phyloP scores from a whole-genome alignment of 2,797 vertebrate genomes.

The Selene dorsalis region DNA sequence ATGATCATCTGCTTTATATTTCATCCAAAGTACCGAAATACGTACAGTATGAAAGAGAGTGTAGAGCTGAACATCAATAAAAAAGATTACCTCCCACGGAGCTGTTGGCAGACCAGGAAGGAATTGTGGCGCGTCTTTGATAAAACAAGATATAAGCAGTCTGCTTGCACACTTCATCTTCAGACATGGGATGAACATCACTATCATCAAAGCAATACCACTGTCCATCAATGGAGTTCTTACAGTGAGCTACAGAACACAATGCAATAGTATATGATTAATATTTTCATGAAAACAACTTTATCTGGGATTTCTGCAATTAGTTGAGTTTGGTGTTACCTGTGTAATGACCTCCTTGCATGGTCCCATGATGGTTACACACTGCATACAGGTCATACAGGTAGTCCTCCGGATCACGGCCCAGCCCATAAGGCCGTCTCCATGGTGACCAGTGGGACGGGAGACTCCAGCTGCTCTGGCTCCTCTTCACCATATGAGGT shows the following conservation, averaged over 20 bases:
- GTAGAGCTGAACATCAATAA: neutral
- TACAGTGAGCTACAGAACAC: slow-evolving; percentile 90
- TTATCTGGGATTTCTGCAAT: too few species aligned
- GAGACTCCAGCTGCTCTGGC: slow-evolving; percentile 99
- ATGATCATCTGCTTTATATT: slow-evolving; percentile 7
- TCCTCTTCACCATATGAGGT: slow-evolving; percentile 96
- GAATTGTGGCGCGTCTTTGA: slow-evolving; percentile 94
- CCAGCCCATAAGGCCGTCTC: slow-evolving; percentile 95
- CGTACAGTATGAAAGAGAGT: neutral
- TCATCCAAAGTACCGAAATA: neutral
- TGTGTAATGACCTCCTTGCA: slow-evolving; percentile 99
- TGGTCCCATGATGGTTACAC: slow-evolving; percentile 98
- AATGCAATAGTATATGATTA: neutral
- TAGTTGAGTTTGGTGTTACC: slow-evolving; percentile 75
- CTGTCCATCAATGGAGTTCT: slow-evolving; percentile 97
- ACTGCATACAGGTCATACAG: slow-evolving; percentile 98
- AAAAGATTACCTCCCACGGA: slow-evolving; percentile 91
- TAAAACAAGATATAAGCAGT: slow-evolving; percentile 97
- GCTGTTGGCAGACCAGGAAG: slow-evolving; percentile 98
- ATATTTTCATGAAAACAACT: neutral
- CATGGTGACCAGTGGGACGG: slow-evolving; percentile 99
- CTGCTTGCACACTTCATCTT: slow-evolving; percentile 95
- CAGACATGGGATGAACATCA: slow-evolving; percentile 91
- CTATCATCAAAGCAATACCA: slow-evolving; percentile 99
- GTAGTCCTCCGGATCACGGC: slow-evolving; percentile 97